Evolutionary conservation across 2,888 invertebrate species (phyloP), one percentile per base, ranked within the genome.

Genomic region (Zaprionus lineosus): DNA sequence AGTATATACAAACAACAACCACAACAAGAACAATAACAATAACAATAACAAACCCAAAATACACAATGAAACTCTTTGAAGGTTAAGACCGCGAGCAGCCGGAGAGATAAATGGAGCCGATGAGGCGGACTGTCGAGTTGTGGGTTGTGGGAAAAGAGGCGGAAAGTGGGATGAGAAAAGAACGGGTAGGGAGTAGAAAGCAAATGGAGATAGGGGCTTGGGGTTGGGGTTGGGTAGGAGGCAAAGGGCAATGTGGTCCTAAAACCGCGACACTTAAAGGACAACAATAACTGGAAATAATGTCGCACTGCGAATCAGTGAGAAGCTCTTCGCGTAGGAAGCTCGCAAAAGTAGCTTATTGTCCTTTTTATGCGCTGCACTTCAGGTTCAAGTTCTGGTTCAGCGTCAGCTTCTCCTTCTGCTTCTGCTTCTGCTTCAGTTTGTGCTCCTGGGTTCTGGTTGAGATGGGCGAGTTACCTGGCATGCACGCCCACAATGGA

Each of bases 291-390:
- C 70, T 73, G 69, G 56, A 68, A 81, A 75, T 68, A 53, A 64
- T 29, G 37, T 46, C 28, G 47, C 34, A 12, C 21, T 31, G 29
- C 12, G 59, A 33, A 58, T 28, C 6, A 4, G 50, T 36, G 36
- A 50, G 43, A 67, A 76, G 81, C 68, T 85, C 81, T 84, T 66
- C 66, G 61, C 51, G 73, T 66, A 71, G 63, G 64, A 64, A 46
- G 53, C 56, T 37, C 50, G 52, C 62, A 63, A 75, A 82, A 79
- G 77, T 76, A 65, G 86, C 86, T 84, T 84, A 81, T 76, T 85
- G 84, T 79, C 81, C 77, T 76, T 81, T 79, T 81, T 84, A 78
- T 65, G 78, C 56, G 83, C 68, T 84, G 78, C 83, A 78, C 79
- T 78, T 74, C 51, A 64, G 43, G 26, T 12, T 5, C 19, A 34